Evolutionary conservation across 2,888 invertebrate genomes (phyloP), one percentile per base, ranked within the genome.

Genomic region (Disparrhopalites patrizii): DNA sequence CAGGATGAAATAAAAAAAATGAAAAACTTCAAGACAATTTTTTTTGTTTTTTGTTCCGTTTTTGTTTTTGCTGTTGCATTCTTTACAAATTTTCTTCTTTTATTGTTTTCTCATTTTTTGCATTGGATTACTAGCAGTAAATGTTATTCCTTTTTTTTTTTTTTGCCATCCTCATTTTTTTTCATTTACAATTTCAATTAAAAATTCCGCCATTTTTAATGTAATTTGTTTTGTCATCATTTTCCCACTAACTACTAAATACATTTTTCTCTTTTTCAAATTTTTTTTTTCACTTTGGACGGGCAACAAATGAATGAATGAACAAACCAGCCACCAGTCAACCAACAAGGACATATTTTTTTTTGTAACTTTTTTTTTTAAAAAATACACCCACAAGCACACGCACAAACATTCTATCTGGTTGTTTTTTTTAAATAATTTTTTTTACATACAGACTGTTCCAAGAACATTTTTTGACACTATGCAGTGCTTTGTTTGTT

Each of bases 221-320:
- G n/a, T n/a, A n/a, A n/a, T n/a, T n/a, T n/a, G n/a, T n/a, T n/a
- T n/a, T n/a, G n/a, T n/a, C n/a, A n/a, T n/a, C n/a, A n/a, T n/a
- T n/a, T n/a, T n/a, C n/a, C n/a, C n/a, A n/a, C n/a, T n/a, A n/a
- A n/a, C n/a, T n/a, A n/a, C n/a, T n/a, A n/a, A n/a, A n/a, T n/a
- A n/a, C n/a, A n/a, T n/a, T n/a, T n/a, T n/a, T n/a, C n/a, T n/a
- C n/a, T 23, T 43, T 58, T 38, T 28, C 36, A 8, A 13, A 20
- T 55, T 18, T 30, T 43, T 57, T 57, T 57, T 23, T 38, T 57
- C 33, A 40, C 38, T 58, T n/a, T 58, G 58, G 58, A 58, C 58
- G 58, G 58, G 58, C 58, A 58, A 58, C 58, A 58, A 58, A 58
- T 58, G 38, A 54, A 54, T 54, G 31, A 58, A 58, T 30, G 28